Evolutionary conservation across 2,113 vertebrate species (phyloP).

Genomic region (Esox niger): DNA sequence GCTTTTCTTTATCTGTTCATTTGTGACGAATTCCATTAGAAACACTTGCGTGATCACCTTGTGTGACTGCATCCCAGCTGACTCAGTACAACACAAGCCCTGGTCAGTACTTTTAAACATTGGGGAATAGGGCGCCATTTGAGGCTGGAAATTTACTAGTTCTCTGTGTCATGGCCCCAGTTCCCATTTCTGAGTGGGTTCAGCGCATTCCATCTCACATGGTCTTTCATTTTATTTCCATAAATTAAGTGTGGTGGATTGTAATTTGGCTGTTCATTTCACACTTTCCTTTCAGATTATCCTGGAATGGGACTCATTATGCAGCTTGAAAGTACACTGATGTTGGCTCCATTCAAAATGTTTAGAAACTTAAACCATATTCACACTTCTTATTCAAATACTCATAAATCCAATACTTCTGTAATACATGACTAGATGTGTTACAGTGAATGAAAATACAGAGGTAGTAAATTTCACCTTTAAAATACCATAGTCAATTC

Average conservation of each 20-base stretch:
- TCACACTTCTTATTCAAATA: slow-evolving; percentile 18
- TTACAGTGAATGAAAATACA: slow-evolving; percentile 6
- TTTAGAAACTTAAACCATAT: slow-evolving; percentile 35
- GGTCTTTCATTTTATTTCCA: neutral
- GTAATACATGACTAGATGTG: slow-evolving; percentile 22
- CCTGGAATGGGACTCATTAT: slow-evolving; percentile 57
- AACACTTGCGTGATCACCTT: neutral
- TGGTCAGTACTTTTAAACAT: no score
- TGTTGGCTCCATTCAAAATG: slow-evolving; percentile 41
- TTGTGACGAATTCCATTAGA: slow-evolving; percentile 1
- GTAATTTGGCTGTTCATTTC: slow-evolving; percentile 56
- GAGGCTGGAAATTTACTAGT: neutral
- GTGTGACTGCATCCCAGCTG: no score
- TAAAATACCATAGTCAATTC: neutral
- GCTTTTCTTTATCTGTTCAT: neutral
- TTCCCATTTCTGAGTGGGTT: neutral
- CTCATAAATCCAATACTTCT: no score
- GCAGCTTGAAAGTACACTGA: slow-evolving; percentile 31
- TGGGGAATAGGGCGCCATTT: neutral
- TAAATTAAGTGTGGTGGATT: slow-evolving; percentile 29
- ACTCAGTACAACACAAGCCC: no score
- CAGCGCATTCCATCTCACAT: neutral
- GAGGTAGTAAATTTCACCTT: no score
- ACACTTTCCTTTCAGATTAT: slow-evolving; percentile 49
- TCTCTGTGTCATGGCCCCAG: neutral